A percentile compares a stretch with the other conserved stretches of the same genome.
phyloP scores from a whole-genome alignment of 2,888 invertebrate genomes.

The Hydrotaea diabolus region DNA sequence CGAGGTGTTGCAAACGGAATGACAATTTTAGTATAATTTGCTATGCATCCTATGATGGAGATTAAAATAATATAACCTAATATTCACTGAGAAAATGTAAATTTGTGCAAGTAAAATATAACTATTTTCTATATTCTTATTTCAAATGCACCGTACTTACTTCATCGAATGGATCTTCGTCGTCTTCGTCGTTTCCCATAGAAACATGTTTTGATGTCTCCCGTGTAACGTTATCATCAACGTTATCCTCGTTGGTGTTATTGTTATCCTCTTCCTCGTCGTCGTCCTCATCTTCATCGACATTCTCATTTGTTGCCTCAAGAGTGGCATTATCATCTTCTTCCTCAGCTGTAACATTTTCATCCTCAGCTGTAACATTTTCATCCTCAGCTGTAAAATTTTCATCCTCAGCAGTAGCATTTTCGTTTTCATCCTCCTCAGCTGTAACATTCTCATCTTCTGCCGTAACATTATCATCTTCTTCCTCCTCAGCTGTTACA shows the following conservation, averaged over 20 bases:
- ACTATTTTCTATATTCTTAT: no score
- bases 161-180: slow-evolving; percentile 81
- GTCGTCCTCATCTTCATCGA: slow-evolving; percentile 78
- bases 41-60: no score
- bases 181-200: slow-evolving; percentile 73
- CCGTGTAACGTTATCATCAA: slow-evolving; percentile 67
- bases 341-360: slow-evolving; percentile 74
- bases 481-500: slow-evolving; percentile 73
- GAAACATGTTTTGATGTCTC: slow-evolving; percentile 50
- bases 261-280: slow-evolving; percentile 74
- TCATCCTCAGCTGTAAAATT: slow-evolving; percentile 76
- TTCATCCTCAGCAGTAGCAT: slow-evolving; percentile 73
- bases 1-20: no score
- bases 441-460: slow-evolving; percentile 76
- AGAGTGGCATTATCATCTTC: slow-evolving; percentile 80
- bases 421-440: slow-evolving; percentile 73
- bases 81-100: no score
- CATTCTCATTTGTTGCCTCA: slow-evolving; percentile 74
- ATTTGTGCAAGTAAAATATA: no score
- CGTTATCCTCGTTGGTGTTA: slow-evolving; percentile 69
- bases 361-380: slow-evolving; percentile 74
- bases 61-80: no score
- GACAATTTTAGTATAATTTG: no score
- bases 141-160: slow-evolving; percentile 75
- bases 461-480: slow-evolving; percentile 68